phyloP scores from a whole-genome alignment of 2,888 invertebrate species.

The Ennomos fuscantarius region DNA sequence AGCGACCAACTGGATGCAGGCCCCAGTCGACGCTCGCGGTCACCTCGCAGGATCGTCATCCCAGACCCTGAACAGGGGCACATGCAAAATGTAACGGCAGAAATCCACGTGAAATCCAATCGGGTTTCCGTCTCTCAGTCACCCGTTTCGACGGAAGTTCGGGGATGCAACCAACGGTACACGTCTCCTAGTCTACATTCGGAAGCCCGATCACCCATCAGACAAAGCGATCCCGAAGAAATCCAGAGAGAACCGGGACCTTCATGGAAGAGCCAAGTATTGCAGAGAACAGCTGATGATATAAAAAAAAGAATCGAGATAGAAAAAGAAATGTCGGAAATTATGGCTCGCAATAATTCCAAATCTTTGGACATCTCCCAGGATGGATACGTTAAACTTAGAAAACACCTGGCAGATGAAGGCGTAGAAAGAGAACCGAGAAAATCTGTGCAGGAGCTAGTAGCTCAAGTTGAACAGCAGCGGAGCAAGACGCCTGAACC shows the following conservation, averaged over 20 bases:
- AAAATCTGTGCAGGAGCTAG: slow-evolving; percentile 87
- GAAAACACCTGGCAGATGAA: slow-evolving; percentile 67
- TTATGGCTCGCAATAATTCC: slow-evolving; percentile 56
- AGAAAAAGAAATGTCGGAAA: slow-evolving; percentile 74
- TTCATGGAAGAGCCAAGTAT: slow-evolving; percentile 77
- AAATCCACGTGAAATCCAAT: slow-evolving; percentile 77
- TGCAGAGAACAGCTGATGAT: slow-evolving; percentile 78
- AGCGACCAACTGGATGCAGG: slow-evolving; percentile 75
- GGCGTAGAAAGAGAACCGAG: slow-evolving; percentile 68
- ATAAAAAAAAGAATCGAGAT: slow-evolving; percentile 70
- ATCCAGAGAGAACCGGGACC: slow-evolving; percentile 53
- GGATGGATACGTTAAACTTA: slow-evolving; percentile 79
- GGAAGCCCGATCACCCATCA: slow-evolving; percentile 65
- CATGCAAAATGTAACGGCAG: slow-evolving; percentile 74
- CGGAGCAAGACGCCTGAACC: slow-evolving; percentile 72
- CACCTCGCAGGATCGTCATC: slow-evolving; percentile 55
- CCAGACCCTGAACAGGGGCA: slow-evolving; percentile 48
- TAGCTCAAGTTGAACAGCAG: slow-evolving; percentile 86
- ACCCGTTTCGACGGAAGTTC: slow-evolving; percentile 67
- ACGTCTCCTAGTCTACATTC: slow-evolving; percentile 68
- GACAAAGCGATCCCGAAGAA: slow-evolving; percentile 61
- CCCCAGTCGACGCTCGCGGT: slow-evolving; percentile 62
- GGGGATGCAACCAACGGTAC: slow-evolving; percentile 63
- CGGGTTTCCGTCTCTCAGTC: slow-evolving; percentile 72
- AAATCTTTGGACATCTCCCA: slow-evolving; percentile 78